Evolutionary conservation across 2,113 vertebrate species (phyloP), one percentile per base, ranked within the genome.

Genomic region (Coreoperca whiteheadi): DNA sequence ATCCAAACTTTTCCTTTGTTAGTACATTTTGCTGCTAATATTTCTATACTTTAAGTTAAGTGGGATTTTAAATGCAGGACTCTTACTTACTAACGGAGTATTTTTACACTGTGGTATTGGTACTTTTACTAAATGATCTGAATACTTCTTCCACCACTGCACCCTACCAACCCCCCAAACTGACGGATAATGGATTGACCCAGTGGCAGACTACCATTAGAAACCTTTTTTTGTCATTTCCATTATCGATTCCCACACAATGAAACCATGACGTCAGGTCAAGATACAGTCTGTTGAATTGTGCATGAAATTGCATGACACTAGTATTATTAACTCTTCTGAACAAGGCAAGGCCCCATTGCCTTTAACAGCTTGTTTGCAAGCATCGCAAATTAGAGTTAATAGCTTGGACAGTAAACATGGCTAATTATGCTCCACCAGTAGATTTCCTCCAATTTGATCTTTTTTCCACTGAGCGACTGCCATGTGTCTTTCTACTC

Each of bases 321-420:
- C 14, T 25, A 34, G 12, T 61, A 53, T 69, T 54, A 78, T 87
- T 74, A 85, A 79, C 46, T 75, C 46, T 28, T 34, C 46, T 76
- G 23, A 86, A 81, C 34, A 48, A 83, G 65, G 18, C 69, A 3
- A 46, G 30, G 54, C 30, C 60, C 56, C 73, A 71, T 89, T 85
- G 66, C 68, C 59, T 85, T 75, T 69, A 82, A 77, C 54, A 76
- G 32, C 64, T 81, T 85, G 75, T 87, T 91, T 85, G 61, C 87
- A 70, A 72, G 69, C 68, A 74, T 80, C 54, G 82, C 84, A 82
- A 77, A 86, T 84, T 71, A 86, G 12, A 43, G 23, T 50, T 85
- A 85, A 91, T 85, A 46, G 72, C 74, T 81, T 66, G 66, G 77
- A 87, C 71, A 64, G 74, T 79, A 90, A 92, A 87, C 86, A 78